Evolutionary conservation across 1,140 invertebrate species (phyloP).

Genomic region (Diprion similis): DNA sequence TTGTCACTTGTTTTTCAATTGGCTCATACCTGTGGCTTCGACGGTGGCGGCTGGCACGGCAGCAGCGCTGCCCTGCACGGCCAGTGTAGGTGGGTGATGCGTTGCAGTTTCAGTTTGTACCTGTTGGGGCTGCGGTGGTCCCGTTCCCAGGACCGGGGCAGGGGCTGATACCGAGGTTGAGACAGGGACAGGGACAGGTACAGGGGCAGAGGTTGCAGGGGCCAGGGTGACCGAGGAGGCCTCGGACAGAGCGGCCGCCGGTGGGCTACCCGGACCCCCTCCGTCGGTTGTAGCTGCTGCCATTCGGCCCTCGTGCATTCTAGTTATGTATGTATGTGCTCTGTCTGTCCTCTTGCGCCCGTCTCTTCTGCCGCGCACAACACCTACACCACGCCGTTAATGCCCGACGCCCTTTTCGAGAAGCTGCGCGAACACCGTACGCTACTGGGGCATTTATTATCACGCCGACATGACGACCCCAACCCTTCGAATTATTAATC

Average conservation of each 20-base stretch:
- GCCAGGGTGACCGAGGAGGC: slow-evolving; percentile 35
- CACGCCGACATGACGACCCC: slow-evolving; percentile 22
- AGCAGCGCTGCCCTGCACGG: neutral
- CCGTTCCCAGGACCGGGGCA: slow-evolving; percentile 28
- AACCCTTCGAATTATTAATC: slow-evolving; percentile 25
- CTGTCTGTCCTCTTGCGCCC: slow-evolving; percentile 6
- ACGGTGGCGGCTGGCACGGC: no score
- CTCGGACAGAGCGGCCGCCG: slow-evolving; percentile 36
- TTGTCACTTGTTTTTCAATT: no score
- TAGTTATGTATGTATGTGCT: slow-evolving; percentile 21
- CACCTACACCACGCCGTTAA: slow-evolving; percentile 14
- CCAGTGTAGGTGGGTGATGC: neutral
- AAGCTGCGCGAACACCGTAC: neutral
- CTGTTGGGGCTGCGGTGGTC: slow-evolving; percentile 34
- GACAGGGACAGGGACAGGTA: slow-evolving; percentile 4
- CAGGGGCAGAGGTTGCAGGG: slow-evolving; percentile 12
- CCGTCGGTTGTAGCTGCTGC: slow-evolving; percentile 39
- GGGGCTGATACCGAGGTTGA: slow-evolving; percentile 12
- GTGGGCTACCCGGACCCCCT: slow-evolving; percentile 26
- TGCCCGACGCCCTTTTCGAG: neutral
- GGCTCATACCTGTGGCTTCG: neutral
- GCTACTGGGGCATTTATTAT: slow-evolving; percentile 1
- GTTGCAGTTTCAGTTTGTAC: slow-evolving; percentile 9
- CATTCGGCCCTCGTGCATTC: slow-evolving; percentile 54
- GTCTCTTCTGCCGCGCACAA: slow-evolving; percentile 20